A percentile compares a stretch with the other conserved stretches of the same genome.
These are phyloP conservation scores for Dione vanillae DNA, from an alignment of 2,888 invertebrate species.

Conservation along the genomic window DNA sequence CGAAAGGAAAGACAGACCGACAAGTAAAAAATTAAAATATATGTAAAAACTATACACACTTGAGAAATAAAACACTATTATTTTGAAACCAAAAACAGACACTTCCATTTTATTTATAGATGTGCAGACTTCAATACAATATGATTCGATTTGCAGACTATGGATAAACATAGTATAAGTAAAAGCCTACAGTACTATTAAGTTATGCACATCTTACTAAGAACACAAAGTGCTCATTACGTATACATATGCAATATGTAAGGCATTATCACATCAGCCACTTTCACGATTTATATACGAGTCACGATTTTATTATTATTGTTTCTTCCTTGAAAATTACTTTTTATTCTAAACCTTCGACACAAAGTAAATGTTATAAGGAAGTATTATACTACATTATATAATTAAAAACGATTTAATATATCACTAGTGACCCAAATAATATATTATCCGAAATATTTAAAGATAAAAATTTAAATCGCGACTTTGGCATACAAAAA, in stretches of 20 bases:
- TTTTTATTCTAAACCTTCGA: constrained; percentile 14
- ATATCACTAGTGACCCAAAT: neutral
- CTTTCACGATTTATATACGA: constrained; percentile 44
- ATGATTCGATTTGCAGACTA: too few species aligned
- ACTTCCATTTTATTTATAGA: too few species aligned
- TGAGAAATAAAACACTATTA: too few species aligned
- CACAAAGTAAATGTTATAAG: too few species aligned
- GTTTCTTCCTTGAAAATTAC: constrained; percentile 41
- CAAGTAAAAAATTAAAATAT: too few species aligned
- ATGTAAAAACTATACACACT: too few species aligned
- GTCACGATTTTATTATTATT: constrained; percentile 44
- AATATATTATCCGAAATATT: neutral
- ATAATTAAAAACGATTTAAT: neutral
- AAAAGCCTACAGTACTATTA: neutral
- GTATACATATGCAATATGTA: constrained; percentile 31
- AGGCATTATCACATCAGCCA: constrained; percentile 39
- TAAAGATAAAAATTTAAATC: neutral
- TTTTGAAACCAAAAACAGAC: too few species aligned
- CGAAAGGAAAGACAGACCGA: too few species aligned
- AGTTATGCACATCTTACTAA: neutral
- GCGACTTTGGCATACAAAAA: constrained; percentile 15
- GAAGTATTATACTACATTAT: neutral
- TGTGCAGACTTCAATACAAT: too few species aligned
- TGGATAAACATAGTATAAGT: too few species aligned
- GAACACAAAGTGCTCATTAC: constrained; percentile 22